phyloP scores from a whole-genome alignment of 1,140 invertebrate genomes.

The Rhopalosiphum padi region DNA sequence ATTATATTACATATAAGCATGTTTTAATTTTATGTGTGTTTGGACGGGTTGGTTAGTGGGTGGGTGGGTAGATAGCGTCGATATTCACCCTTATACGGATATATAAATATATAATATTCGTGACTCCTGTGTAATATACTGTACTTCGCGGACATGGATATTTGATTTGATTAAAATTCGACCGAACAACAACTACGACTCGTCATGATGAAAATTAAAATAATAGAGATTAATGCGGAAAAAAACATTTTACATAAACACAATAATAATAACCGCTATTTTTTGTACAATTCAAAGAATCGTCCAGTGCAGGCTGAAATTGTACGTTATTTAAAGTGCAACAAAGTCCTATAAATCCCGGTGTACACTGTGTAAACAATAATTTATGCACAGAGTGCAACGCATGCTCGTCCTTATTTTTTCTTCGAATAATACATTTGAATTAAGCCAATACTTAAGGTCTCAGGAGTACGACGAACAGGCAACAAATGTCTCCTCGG shows the following conservation, averaged over 20 bases:
- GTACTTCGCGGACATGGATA: neutral
- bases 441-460: neutral
- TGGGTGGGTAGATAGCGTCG: neutral
- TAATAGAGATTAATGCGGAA: neutral
- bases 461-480: neutral
- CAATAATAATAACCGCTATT: neutral
- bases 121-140: neutral
- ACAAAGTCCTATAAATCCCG: neutral
- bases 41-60: too few species aligned
- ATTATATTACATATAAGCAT: neutral
- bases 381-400: neutral
- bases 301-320: neutral
- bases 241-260: neutral
- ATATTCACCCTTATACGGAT: neutral
- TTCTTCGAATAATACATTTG: neutral
- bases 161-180: neutral
- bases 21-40: neutral
- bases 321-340: neutral
- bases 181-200: neutral
- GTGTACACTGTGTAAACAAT: neutral
- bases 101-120: neutral
- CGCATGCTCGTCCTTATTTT: neutral
- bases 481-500: too few species aligned
- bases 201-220: too few species aligned
- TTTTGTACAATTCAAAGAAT: neutral